Percentiles rank a stretch among this genome's conserved stretches.
phyloP scores from a whole-genome alignment of 2,113 vertebrate genomes.

The Patagioenas fasciata region DNA sequence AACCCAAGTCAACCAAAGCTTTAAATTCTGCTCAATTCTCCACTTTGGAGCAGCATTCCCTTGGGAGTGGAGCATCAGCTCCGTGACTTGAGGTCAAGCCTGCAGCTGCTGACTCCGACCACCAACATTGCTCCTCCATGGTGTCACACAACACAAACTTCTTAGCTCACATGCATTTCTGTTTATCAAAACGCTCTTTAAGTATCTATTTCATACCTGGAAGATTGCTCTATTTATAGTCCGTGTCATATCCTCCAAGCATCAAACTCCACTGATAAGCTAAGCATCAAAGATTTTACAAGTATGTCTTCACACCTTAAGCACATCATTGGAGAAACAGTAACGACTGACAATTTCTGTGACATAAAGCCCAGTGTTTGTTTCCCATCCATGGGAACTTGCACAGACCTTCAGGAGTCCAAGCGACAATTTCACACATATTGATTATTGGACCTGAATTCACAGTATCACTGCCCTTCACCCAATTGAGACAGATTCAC shows the following conservation, averaged over 20 bases:
- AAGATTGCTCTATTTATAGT: neutral
- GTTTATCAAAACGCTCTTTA: neutral
- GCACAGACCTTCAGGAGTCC: neutral
- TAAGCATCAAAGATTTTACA: neutral
- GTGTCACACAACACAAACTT: rapidly evolving
- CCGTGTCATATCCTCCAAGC: neutral
- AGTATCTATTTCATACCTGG: neutral
- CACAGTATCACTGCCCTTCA: neutral
- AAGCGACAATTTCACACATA: neutral
- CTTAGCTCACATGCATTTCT: neutral
- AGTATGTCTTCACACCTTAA: neutral
- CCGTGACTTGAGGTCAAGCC: no score
- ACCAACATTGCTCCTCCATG: rapidly evolving
- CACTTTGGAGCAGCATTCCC: neutral
- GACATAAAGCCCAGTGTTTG: neutral
- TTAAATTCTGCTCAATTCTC: neutral
- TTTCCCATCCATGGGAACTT: neutral
- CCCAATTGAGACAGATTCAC: neutral
- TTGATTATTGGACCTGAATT: neutral
- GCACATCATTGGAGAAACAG: neutral
- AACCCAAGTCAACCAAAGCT: neutral
- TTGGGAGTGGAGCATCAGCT: neutral
- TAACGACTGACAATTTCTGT: neutral
- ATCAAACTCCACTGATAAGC: neutral
- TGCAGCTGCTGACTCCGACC: no score